Evolutionary conservation across 2,113 vertebrate species (phyloP).

Genomic region (Chascanopsetta lugubris): DNA sequence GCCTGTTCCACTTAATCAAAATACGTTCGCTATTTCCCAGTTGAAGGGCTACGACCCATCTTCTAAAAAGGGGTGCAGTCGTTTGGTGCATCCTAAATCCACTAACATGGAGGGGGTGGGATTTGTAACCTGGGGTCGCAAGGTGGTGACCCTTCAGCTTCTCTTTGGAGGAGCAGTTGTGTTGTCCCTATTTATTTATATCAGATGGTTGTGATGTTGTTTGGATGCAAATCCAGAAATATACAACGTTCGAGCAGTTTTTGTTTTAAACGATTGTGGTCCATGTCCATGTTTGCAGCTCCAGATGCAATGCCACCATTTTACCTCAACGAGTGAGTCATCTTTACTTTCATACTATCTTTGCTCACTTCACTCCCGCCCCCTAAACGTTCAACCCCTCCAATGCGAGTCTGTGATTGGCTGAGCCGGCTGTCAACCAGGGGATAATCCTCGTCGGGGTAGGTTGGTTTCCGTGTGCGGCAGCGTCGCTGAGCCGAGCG

Average conservation of each 20-base stretch:
- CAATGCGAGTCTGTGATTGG: slow-evolving; percentile 60
- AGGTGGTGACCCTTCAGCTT: neutral
- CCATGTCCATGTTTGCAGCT: neutral
- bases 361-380: slow-evolving; percentile 2
- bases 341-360: slow-evolving; percentile 7
- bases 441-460: slow-evolving; percentile 60
- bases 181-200: neutral
- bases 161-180: neutral
- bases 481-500: slow-evolving; percentile 42
- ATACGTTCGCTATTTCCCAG: neutral
- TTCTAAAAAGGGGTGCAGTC: neutral
- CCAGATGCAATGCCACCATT: neutral
- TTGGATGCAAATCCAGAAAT: too few species aligned
- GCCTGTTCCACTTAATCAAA: too few species aligned
- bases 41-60: neutral
- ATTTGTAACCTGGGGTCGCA: neutral
- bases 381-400: accelerated
- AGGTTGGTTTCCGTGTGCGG: slow-evolving; percentile 63
- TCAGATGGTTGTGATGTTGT: too few species aligned
- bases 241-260: too few species aligned
- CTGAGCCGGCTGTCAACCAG: slow-evolving; percentile 43
- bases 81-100: too few species aligned
- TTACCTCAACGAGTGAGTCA: neutral
- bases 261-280: too few species aligned
- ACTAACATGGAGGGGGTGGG: too few species aligned